These are phyloP conservation scores for Stratiomys singularior DNA, from an alignment of 2,888 invertebrate genomes.

Conservation along the genomic window DNA sequence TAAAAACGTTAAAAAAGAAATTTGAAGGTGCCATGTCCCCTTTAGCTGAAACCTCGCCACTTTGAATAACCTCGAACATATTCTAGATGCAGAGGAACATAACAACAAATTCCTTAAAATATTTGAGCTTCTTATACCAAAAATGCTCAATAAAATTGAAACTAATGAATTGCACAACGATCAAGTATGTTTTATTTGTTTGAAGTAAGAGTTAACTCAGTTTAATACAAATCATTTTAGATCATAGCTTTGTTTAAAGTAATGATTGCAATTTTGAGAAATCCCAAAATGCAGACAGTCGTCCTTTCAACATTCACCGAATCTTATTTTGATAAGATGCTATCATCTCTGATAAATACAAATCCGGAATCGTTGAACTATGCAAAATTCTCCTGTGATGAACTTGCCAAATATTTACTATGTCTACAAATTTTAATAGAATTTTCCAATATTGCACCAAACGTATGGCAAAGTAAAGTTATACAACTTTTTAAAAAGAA, in stretches of 20 bases:
- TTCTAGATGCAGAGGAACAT: constrained; percentile 54
- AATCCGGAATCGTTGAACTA: constrained; percentile 56
- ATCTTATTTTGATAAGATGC: constrained; percentile 63
- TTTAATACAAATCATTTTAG: constrained; percentile 46
- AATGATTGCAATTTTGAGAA: constrained; percentile 58
- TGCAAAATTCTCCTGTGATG: constrained; percentile 53
- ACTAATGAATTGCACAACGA: constrained; percentile 56
- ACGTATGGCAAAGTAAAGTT: constrained; percentile 62
- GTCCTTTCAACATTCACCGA: constrained; percentile 62
- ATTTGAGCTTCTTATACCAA: constrained; percentile 56
- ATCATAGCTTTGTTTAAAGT: constrained; percentile 59
- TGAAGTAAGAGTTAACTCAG: too few relatives aligned
- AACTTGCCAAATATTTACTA: constrained; percentile 60
- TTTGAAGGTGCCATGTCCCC: too few relatives aligned
- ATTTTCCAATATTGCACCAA: constrained; percentile 62
- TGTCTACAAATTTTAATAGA: constrained; percentile 60
- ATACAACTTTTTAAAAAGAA: constrained; percentile 58
- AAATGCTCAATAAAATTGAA: constrained; percentile 59
- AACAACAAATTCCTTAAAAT: constrained; percentile 58
- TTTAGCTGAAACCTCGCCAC: too few relatives aligned
- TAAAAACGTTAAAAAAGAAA: too few relatives aligned
- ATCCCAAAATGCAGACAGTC: constrained; percentile 60
- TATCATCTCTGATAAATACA: constrained; percentile 57
- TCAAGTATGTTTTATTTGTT: constrained; percentile 36
- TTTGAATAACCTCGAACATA: too few relatives aligned